These are phyloP conservation scores for Aleiodes sp. DNA, from an alignment of 1,140 invertebrate species.

Conservation along the genomic window DNA sequence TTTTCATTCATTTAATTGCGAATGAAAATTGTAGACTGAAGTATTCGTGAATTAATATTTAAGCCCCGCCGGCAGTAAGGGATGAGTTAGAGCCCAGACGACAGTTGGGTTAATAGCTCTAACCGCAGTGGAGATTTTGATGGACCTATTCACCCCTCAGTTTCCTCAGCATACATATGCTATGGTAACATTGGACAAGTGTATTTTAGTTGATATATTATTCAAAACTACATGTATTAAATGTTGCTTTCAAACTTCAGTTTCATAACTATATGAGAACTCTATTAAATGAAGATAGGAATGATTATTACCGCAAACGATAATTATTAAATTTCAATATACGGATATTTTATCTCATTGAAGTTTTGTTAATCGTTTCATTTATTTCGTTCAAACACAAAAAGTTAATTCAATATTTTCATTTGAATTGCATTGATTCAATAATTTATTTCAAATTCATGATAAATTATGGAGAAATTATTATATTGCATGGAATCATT, in stretches of 20 bases:
- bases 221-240: not conserved
- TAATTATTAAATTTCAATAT: not conserved
- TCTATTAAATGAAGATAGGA: not conserved
- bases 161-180: constrained; percentile 1
- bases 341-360: too few relatives aligned
- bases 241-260: not conserved
- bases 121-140: constrained; percentile 19
- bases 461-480: too few relatives aligned
- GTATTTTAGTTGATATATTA: constrained; percentile 10
- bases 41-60: constrained; percentile 10
- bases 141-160: not conserved
- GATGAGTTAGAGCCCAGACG: constrained; percentile 18
- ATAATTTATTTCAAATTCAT: too few relatives aligned
- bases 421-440: too few relatives aligned
- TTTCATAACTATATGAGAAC: not conserved
- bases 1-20: not conserved
- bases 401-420: too few relatives aligned
- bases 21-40: not conserved
- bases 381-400: too few relatives aligned
- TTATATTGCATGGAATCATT: too few relatives aligned
- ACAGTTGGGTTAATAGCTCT: constrained; percentile 22
- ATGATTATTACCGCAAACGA: not conserved
- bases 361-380: too few relatives aligned
- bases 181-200: constrained; percentile 1
- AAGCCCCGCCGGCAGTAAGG: constrained; percentile 1